Evolutionary conservation across 2,888 invertebrate genomes (phyloP), one percentile per base, ranked within the genome.

Genomic region (Chrysolina americana): DNA sequence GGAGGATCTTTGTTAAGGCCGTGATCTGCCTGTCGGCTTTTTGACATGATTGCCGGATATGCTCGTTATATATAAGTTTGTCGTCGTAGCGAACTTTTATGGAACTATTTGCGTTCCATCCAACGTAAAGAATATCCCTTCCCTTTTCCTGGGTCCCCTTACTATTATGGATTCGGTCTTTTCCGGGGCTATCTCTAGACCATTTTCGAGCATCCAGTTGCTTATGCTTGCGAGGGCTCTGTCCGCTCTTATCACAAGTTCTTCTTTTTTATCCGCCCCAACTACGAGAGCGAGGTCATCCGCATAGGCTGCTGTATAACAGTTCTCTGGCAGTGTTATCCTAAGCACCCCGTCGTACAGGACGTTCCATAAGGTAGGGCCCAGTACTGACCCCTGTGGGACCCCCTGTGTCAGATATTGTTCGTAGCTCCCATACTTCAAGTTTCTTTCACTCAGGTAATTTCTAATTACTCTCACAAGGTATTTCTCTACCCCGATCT

Each of bases 291-390:
- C 63, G 41, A 68, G 13, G n/a, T 66, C 63, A 63, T 41, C 28
- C 13, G 64, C 23, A 41, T 65, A 17, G 36, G 44, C 44, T 21
- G 36, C 41, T 13, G 44, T 62, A 4, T 8, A 10, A 15, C 48
- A 63, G 1, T 44, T 19, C 0, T 21, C 23, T 17, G 21, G 69
- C 1, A 56, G 21, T 2, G 9, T 17, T 15, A 65, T 4, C 28
- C 23, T 64, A 9, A 70, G 56, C 1, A 74, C 44, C 1, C 68
- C 68, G 36, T 70, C 56, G 48, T 76, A 76, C 36, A 74, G 44
- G 6, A 72, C 41, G 63, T 76, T 78, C 76, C 78, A 76, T 53
- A 78, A 41, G 11, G 48, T 47, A 13, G 75, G 71, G 0, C 77
- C 76, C n/a, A n/a, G n/a, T n/a, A n/a, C n/a, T n/a, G n/a, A n/a